Base-by-base conservation (phyloP, 2,888 invertebrate species). In the Dryomyza anilis region DNA sequence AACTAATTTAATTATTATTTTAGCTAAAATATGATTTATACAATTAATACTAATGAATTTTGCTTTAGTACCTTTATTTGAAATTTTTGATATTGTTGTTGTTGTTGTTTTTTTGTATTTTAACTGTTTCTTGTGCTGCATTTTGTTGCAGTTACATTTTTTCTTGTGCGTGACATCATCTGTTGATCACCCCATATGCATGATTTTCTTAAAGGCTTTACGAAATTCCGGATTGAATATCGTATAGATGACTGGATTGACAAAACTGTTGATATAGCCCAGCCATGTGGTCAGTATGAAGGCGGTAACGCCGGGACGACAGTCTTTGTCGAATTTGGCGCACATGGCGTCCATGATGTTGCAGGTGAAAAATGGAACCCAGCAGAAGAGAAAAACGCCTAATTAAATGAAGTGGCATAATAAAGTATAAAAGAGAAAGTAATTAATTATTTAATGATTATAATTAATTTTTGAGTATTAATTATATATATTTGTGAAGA, bases 291-390 rank as follows among this genome's bases (percentile, higher is more conserved):
- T 96, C 71, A 96, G 86, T 78, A 97, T 92, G 84, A 98, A 98
- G 57, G 92, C 92, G 23, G 93, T 91, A 72, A 96, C 88, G 25
- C 95, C 91, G 0, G 95, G 93, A 70, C 91, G 90, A 82, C 93
- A 94, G 70, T 89, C 87, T 73, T 88, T 86, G 58, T 88, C 88
- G 74, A 93, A 85, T 84, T 96, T 95, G 75, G 92, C 92, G 86
- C 98, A 98, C 82, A 98, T 90, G 10, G 98, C 99, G 81, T 96
- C 97, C 86, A 97, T 89, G 71, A 98, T 95, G 84, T 96, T 97
- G 85, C 97, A 96, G 2, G 96, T 95, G 88, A 99, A 99, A 87
- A 99, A 99, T 39, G 99, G 99, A 68, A 96, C 93, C 98, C 98
- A 99, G 85, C 98, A 99, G 78, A 97, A 89, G 46, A 99, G 89